A percentile compares a stretch with the other conserved stretches of the same genome.
Evolutionary conservation across 2,113 vertebrate genomes (phyloP).

Genomic region (Piaya cayana): DNA sequence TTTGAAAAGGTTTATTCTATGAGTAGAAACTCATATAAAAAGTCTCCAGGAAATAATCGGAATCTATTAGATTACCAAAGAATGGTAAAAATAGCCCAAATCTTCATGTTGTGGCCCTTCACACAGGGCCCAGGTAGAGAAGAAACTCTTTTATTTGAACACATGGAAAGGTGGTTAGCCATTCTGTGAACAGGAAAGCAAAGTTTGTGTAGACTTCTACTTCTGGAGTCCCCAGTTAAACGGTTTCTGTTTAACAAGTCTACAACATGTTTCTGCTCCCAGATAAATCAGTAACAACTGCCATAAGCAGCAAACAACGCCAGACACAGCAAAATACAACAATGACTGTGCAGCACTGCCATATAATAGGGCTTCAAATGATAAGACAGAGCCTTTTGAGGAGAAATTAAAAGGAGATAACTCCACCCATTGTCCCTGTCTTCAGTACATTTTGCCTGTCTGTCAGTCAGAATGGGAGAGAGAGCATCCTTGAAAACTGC

Average conservation of each 20-base stretch:
- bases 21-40: not conserved
- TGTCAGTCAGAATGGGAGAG: not conserved
- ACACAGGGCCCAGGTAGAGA: not conserved
- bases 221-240: conserved; percentile 3
- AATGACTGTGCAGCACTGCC: not conserved
- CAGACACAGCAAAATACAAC: not conserved
- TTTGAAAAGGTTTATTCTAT: not conserved
- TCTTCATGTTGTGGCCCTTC: not conserved
- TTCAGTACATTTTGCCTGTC: not conserved
- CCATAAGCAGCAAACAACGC: not conserved
- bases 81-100: not conserved
- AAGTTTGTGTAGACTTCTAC: not conserved
- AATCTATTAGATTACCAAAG: not conserved
- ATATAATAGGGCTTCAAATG: not conserved
- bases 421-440: not conserved
- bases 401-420: not conserved
- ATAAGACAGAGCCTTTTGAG: not conserved
- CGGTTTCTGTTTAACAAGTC: conserved; percentile 28
- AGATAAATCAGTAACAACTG: not conserved
- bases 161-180: not conserved
- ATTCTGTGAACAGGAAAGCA: not conserved
- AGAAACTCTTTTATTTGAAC: not conserved
- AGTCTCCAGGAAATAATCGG: not conserved
- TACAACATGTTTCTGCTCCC: not conserved
- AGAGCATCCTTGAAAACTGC: not conserved